phyloP scores from a whole-genome alignment of 1,140 invertebrate genomes.

The Rhagoletis zephyria region DNA sequence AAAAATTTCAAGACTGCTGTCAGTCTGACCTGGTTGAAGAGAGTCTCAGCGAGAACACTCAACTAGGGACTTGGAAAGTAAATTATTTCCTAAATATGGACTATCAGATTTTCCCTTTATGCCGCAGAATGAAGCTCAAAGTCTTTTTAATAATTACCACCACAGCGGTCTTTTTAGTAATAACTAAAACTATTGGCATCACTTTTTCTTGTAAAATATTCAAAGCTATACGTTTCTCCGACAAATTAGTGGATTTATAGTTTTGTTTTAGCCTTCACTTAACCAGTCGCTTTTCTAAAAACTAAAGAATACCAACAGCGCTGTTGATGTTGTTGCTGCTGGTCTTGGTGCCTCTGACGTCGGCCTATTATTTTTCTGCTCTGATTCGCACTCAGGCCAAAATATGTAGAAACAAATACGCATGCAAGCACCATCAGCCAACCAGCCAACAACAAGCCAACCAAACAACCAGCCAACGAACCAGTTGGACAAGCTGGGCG shows the following conservation, averaged over 20 bases:
- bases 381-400: slow-evolving; percentile 69
- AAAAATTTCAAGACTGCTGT: too few relatives aligned
- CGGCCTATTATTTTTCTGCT: slow-evolving; percentile 64
- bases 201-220: not conserved
- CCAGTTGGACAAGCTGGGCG: not conserved
- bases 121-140: too few relatives aligned
- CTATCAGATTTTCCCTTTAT: too few relatives aligned
- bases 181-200: too few relatives aligned
- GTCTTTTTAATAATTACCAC: too few relatives aligned
- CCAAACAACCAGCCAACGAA: not conserved
- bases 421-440: not conserved
- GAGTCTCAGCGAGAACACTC: too few relatives aligned
- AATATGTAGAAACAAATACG: slow-evolving; percentile 20
- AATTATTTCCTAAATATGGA: too few relatives aligned
- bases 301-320: slow-evolving; percentile 37
- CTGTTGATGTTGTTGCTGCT: not conserved
- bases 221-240: not conserved
- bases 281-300: slow-evolving; percentile 55
- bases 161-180: too few relatives aligned
- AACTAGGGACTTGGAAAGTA: too few relatives aligned
- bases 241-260: not conserved
- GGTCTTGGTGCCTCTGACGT: not conserved
- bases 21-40: too few relatives aligned
- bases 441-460: not conserved
- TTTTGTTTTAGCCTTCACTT: slow-evolving; percentile 24